Conservation (phyloP, 2,797 vertebrate genomes). For the Fringilla coelebs region DNA sequence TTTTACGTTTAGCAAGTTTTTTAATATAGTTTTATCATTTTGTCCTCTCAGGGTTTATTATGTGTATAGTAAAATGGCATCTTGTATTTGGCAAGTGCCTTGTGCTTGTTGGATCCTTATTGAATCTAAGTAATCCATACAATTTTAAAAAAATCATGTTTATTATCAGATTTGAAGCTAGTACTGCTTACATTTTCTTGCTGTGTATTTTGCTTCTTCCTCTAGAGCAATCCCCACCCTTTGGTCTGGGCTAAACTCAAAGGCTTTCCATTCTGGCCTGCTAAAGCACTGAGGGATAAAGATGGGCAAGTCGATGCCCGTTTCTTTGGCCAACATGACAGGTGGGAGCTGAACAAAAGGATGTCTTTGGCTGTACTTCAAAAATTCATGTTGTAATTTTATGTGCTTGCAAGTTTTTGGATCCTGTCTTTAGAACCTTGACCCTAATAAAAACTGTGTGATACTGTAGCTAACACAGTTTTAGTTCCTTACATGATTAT, state of each 20-base stretch:
- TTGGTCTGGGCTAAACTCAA: constrained; percentile 98
- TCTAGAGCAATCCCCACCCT: constrained; percentile 95
- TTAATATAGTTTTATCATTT: not conserved
- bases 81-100: not conserved
- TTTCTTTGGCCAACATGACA: constrained; percentile 98
- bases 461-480: not conserved
- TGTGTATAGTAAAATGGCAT: not conserved
- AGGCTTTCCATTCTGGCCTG: constrained; percentile 99
- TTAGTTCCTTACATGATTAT: not conserved
- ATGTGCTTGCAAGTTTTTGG: not conserved
- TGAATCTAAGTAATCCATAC: not conserved
- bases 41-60: not conserved
- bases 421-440: not conserved
- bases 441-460: not conserved
- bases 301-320: constrained; percentile 97
- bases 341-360: constrained; percentile 74
- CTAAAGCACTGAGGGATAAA: constrained; percentile 96
- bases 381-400: not conserved
- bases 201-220: constrained; percentile 59
- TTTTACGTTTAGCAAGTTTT: not conserved
- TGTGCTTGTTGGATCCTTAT: not conserved
- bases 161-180: not conserved
- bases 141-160: not conserved
- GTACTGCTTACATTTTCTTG: not conserved
- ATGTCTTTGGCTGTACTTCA: not conserved